Conservation (phyloP, 2,113 vertebrate genomes). For the Ramphastos sulfuratus region DNA sequence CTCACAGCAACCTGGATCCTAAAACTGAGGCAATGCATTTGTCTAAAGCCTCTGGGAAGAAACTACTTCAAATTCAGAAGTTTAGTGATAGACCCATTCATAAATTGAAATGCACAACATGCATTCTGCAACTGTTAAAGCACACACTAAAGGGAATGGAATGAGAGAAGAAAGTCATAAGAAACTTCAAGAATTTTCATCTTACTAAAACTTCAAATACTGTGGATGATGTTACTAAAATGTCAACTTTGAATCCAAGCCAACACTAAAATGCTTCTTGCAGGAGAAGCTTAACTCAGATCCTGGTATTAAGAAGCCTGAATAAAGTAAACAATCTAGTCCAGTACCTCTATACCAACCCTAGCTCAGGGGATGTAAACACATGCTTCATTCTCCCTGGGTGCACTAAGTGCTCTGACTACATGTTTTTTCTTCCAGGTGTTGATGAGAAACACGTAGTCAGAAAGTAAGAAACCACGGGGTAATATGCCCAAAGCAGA, state of each 20-base stretch:
- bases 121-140: constrained; percentile 59
- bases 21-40: constrained; percentile 62
- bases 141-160: not conserved
- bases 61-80: constrained; percentile 69
- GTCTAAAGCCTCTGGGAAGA: constrained; percentile 69
- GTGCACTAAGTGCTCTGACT: not conserved
- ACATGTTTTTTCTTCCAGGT: not conserved
- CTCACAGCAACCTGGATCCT: constrained; percentile 54
- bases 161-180: not conserved
- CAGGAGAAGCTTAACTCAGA: not conserved
- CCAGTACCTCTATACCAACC: not conserved
- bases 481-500: not conserved
- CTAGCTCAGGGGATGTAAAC: constrained; percentile 15
- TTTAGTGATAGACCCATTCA: constrained; percentile 67
- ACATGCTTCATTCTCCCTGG: not conserved
- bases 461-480: not conserved
- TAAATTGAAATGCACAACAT: constrained; percentile 57
- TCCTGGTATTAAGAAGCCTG: not conserved
- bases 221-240: not conserved
- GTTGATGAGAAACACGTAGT: not conserved
- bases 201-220: not conserved
- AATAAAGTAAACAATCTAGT: not conserved
- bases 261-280: constrained; percentile 2
- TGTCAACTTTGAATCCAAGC: constrained; percentile 22
- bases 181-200: constrained; percentile 51